Percentiles rank a stretch among this genome's conserved stretches.
These are phyloP conservation scores for Listrodromus nycthemerus DNA, from an alignment of 2,888 invertebrate genomes.

Conservation along the genomic window DNA sequence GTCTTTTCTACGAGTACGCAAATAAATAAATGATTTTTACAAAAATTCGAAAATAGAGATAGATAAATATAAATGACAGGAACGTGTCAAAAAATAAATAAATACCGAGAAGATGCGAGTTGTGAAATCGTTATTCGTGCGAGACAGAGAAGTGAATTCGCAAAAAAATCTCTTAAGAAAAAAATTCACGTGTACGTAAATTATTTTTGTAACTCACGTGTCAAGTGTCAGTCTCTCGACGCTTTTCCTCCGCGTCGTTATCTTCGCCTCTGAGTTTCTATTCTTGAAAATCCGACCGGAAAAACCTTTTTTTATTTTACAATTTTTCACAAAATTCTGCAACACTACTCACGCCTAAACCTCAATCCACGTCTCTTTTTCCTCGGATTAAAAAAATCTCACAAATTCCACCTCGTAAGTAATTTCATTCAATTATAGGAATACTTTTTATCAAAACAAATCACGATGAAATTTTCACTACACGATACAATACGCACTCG, in stretches of 20 bases:
- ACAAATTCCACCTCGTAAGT: neutral
- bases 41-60: neutral
- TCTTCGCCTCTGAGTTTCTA: neutral
- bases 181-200: neutral
- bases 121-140: constrained; percentile 21
- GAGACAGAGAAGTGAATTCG: constrained; percentile 27
- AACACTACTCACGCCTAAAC: constrained; percentile 5
- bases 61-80: neutral
- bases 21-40: constrained; percentile 1
- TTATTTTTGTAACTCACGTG: constrained; percentile 42
- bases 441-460: neutral
- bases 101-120: neutral
- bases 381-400: neutral
- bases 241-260: neutral
- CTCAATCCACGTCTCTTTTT: neutral
- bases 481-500: neutral
- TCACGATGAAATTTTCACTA: neutral
- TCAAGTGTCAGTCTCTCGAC: constrained; percentile 24
- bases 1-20: neutral
- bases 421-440: neutral
- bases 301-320: neutral
- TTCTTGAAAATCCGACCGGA: neutral
- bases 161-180: constrained; percentile 35
- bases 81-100: neutral
- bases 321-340: neutral